A percentile compares a stretch with the other conserved stretches of the same genome.
Conservation (phyloP, 1,140 invertebrate species). For the Polypedilum vanderplanki region DNA sequence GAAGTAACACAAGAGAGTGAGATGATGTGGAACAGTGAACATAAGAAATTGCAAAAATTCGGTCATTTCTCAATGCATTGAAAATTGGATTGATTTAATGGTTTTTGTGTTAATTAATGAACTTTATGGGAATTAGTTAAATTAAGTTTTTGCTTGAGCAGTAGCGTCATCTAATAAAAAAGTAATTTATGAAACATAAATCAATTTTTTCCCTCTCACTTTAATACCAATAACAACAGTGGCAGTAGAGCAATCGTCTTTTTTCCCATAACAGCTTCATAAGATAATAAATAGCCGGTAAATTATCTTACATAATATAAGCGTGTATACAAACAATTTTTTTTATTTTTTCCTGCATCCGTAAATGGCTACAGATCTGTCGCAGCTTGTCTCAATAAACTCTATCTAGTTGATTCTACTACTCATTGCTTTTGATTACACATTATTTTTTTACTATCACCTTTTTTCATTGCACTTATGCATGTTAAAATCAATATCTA, state of each 20-base stretch:
- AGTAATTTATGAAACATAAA: too few relatives aligned
- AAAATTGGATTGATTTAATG: not conserved
- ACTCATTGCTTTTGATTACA: too few relatives aligned
- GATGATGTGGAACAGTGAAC: constrained; percentile 16
- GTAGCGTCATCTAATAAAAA: not conserved
- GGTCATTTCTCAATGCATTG: not conserved
- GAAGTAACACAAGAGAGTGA: constrained; percentile 11
- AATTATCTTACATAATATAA: constrained; percentile 14
- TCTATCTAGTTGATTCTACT: not conserved
- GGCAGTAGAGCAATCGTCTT: too few relatives aligned
- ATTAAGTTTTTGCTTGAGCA: too few relatives aligned
- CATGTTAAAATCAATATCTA: not conserved
- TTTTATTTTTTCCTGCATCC: constrained; percentile 9
- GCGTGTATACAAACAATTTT: not conserved
- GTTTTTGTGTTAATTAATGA: not conserved
- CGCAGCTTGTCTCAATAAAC: not conserved
- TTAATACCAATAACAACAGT: too few relatives aligned
- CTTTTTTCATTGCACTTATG: too few relatives aligned
- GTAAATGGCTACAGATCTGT: not conserved
- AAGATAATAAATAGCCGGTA: not conserved
- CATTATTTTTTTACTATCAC: not conserved
- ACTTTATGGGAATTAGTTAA: too few relatives aligned
- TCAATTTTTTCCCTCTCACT: too few relatives aligned
- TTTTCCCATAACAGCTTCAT: too few relatives aligned
- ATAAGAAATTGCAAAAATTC: not conserved